A percentile compares a stretch with the other conserved stretches of the same genome.
Evolutionary conservation across 2,888 invertebrate genomes (phyloP).

Genomic region (Muscina levida): DNA sequence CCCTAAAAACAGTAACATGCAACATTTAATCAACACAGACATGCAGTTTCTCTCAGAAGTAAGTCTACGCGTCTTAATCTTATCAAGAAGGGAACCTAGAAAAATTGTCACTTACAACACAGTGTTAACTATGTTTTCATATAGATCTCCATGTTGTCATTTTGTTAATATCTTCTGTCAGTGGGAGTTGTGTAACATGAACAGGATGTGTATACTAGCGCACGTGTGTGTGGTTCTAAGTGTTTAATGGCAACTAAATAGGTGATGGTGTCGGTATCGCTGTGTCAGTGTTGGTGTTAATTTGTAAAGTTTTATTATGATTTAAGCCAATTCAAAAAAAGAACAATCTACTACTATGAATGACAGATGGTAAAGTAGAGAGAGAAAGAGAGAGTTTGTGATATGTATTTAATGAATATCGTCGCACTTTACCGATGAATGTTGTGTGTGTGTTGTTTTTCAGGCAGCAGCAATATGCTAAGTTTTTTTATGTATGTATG

Average conservation of each 20-base stretch:
- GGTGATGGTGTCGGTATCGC: conserved; percentile 22
- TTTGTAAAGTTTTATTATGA: conserved; percentile 56
- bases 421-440: background rate
- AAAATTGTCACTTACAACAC: too few species aligned
- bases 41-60: conserved; percentile 6
- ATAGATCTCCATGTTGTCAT: background rate
- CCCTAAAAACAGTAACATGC: too few species aligned
- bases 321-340: conserved; percentile 55
- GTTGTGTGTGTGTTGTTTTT: conserved; percentile 3
- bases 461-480: background rate
- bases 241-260: background rate
- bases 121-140: background rate
- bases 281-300: conserved; percentile 43
- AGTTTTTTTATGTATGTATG: background rate
- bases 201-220: background rate
- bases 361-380: conserved; percentile 23
- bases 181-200: too few species aligned
- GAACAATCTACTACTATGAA: too few species aligned
- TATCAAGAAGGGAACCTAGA: background rate
- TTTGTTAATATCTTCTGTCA: background rate
- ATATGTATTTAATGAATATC: background rate
- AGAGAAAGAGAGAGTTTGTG: background rate
- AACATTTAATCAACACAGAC: background rate
- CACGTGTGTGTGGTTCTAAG: too few species aligned
- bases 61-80: too few species aligned